Base-by-base conservation (phyloP, 2,888 invertebrate genomes). In the Zelleria hepariella region DNA sequence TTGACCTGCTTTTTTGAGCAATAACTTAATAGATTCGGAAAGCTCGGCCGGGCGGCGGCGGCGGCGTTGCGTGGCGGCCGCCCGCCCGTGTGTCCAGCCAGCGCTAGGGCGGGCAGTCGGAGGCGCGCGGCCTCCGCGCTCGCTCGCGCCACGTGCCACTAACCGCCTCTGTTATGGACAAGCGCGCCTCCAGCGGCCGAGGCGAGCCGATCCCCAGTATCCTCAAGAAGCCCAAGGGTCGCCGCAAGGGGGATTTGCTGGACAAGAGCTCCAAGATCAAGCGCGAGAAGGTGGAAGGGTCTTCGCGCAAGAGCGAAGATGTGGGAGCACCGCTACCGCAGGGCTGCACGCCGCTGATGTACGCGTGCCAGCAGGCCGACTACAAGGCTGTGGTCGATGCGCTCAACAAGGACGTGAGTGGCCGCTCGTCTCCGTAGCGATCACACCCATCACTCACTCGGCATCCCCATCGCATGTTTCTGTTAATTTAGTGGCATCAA, bases 341-440 rank as follows among this genome's bases (percentile, higher is more conserved):
- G 73, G 95, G 96, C 72, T 95, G 96, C 80, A 94, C 96, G 65
- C 92, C 93, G 69, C 92, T 97, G 74, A 96, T 97, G 96, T 95
- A 96, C 87, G 96, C 96, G 71, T 96, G 96, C 77, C 96, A 96
- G 83, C 96, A 96, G 78, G 95, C 94, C 58, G 93, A 95, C 86
- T 93, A 94, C 78, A 91, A 92, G 65, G 91, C 93, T 67, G 95
- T 96, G 66, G 90, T 94, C 67, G 92, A 92, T 68, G 91, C 94
- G 68, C 90, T 96, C 68, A 92, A 92, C 72, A 93, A 92, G 74
- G 94, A 95, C 91, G 95, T 95, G 90, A 90, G 91, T 90, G 60
- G 32, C 27, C 23, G 53, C 53, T 5, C 20, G 55, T 21, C 7
- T 18, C 27, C 55, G 32, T 20, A 27, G 27, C 55, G 26, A 26